phyloP scores from a whole-genome alignment of 2,797 vertebrate genomes.

The Sebastes melanostomus region DNA sequence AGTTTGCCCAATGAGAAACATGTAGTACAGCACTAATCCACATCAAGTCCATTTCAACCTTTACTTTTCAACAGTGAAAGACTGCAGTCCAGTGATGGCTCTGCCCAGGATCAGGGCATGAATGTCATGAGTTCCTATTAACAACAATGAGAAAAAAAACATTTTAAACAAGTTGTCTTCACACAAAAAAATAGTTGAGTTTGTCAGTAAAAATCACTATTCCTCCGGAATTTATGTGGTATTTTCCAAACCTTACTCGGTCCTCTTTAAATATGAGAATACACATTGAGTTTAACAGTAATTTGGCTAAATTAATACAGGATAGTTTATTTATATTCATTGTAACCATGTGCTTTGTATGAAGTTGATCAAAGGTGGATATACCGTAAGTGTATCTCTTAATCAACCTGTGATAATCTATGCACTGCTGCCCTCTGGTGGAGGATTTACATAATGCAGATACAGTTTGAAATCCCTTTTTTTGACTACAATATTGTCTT shows the following conservation, averaged over 20 bases:
- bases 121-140: constrained; percentile 90
- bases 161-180: not conserved
- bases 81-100: constrained; percentile 90
- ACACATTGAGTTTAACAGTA: not conserved
- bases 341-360: not conserved
- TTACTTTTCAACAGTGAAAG: constrained; percentile 83
- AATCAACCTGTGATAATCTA: not conserved
- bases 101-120: constrained; percentile 90
- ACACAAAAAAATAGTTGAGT: not conserved
- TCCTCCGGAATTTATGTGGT: not conserved
- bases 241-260: not conserved
- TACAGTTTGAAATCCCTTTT: not conserved
- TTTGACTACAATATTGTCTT: too few relatives aligned
- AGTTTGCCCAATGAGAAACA: not conserved
- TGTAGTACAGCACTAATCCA: not conserved
- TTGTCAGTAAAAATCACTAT: not conserved
- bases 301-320: not conserved
- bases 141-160: constrained; percentile 6
- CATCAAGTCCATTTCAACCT: not conserved
- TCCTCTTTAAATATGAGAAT: not conserved
- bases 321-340: rapidly evolving
- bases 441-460: not conserved
- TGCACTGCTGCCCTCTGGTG: constrained; percentile 62
- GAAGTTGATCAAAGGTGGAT: not conserved
- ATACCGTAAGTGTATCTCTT: not conserved